These are phyloP conservation scores for Drosophila kambysellisi DNA, from an alignment of 2,888 invertebrate genomes.

Conservation along the genomic window DNA sequence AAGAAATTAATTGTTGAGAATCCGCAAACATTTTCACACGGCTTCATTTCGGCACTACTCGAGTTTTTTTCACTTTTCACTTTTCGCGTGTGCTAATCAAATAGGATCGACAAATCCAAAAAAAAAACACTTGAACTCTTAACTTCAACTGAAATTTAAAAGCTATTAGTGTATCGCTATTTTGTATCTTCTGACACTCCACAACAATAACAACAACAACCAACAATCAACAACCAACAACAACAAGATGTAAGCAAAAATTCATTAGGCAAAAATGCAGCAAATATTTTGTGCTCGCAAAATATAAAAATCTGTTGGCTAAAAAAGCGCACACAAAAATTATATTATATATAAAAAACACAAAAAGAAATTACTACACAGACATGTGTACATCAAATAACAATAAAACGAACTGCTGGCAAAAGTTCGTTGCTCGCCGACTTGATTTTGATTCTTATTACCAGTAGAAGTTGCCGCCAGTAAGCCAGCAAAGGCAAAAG, in stretches of 20 bases:
- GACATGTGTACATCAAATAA: slow-evolving; percentile 26
- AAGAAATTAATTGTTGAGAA: slow-evolving; percentile 19
- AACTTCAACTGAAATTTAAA: slow-evolving; percentile 24
- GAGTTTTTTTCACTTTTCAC: slow-evolving; percentile 37
- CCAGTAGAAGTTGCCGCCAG: slow-evolving; percentile 32
- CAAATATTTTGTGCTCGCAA: slow-evolving; percentile 61
- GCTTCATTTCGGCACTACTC: slow-evolving; percentile 32
- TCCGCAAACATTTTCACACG: slow-evolving; percentile 38
- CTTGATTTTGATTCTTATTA: slow-evolving; percentile 54
- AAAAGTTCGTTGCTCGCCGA: slow-evolving; percentile 72
- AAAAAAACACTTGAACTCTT: slow-evolving; percentile 24
- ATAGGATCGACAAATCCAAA: slow-evolving; percentile 27
- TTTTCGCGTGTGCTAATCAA: slow-evolving; percentile 38
- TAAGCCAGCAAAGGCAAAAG: slow-evolving; percentile 24
- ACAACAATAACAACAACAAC: slow-evolving; percentile 30
- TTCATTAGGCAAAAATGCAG: slow-evolving; percentile 29
- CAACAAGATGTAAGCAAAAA: slow-evolving; percentile 65
- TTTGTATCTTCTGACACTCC: slow-evolving; percentile 47
- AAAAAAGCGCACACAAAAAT: slow-evolving; percentile 26
- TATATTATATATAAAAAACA: slow-evolving; percentile 12
- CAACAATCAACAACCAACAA: slow-evolving; percentile 14
- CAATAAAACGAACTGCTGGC: slow-evolving; percentile 51
- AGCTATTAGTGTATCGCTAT: slow-evolving; percentile 45
- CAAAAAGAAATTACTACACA: neutral
- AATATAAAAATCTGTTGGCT: slow-evolving; percentile 26